Evolutionary conservation across 2,113 vertebrate genomes (phyloP), one percentile per base, ranked within the genome.

Genomic region (Bufo gargarizans): DNA sequence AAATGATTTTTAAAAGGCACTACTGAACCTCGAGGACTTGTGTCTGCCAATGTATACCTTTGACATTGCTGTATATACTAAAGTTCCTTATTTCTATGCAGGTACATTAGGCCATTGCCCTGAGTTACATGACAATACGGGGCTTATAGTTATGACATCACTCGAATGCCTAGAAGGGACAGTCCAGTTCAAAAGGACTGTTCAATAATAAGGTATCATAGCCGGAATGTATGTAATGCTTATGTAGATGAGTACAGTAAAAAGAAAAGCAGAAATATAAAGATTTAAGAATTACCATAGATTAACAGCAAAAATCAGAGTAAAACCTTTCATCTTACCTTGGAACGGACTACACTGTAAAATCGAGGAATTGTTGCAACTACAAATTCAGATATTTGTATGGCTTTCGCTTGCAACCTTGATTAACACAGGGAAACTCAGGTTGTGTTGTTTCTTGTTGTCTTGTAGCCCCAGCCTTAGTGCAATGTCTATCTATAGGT

Each of bases 61-160:
- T 49, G 53, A 3, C 53, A 50, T 47, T 53, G 47, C 61, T 56
- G 9, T 79, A 4, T 14, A 33, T 79, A 11, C 20, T 16, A 13
- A 55, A 50, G 33, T n/a, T 84, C 82, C 49, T 65, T 20, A 55
- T 71, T 71, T 71, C 20, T n/a, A 33, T 69, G 63, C 45, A 53
- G 61, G 63, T n/a, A 69, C 8, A 22, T 22, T 10, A 17, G 78
- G 22, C 22, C 55, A 7, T 61, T 80, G 63, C 82, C 59, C 67
- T 6, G 43, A 22, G 47, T 67, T 33, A 22, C 55, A 22, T 53
- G 20, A 55, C 55, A 22, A 71, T 84, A 49, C 82, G 16, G n/a
- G 82, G 50, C 14, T 84, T 53, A 84, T n/a, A 22, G 63, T 71
- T 69, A 14, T 84, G 82, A 84, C 82, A 55, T 84, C 49, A 84